A percentile compares a stretch with the other conserved stretches of the same genome.
These are phyloP conservation scores for Eumaeus atala DNA, from an alignment of 1,140 invertebrate species.

Conservation along the genomic window DNA sequence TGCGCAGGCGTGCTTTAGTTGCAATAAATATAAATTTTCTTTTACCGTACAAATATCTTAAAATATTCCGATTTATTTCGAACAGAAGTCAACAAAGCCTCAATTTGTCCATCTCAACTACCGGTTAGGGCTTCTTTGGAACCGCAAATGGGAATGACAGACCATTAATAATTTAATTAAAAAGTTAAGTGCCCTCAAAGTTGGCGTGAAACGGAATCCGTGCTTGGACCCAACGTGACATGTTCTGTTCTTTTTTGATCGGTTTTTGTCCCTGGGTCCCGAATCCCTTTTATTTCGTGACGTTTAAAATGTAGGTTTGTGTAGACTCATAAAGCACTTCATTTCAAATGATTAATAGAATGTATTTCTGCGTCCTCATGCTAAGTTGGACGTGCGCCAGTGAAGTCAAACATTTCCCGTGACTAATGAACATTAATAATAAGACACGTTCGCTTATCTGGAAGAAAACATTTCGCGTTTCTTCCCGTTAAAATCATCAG, in stretches of 20 bases:
- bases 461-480: too few species aligned
- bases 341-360: constrained; percentile 5
- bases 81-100: too few species aligned
- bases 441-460: not conserved
- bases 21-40: too few species aligned
- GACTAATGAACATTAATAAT: constrained; percentile 6
- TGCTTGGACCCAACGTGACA: not conserved
- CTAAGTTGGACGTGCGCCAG: not conserved
- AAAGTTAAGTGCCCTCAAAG: not conserved
- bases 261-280: constrained; percentile 3
- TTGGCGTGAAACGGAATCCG: not conserved
- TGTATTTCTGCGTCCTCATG: not conserved
- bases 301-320: constrained; percentile 1
- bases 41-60: too few species aligned
- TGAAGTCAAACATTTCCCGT: not conserved
- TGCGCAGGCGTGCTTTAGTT: too few species aligned
- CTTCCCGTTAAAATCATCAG: too few species aligned
- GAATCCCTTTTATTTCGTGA: constrained; percentile 4
- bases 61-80: too few species aligned
- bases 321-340: not conserved
- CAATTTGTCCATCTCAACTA: too few species aligned
- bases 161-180: constrained; percentile 10
- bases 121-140: too few species aligned
- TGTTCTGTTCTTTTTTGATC: not conserved
- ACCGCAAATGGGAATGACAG: not conserved